Evolutionary conservation across 2,797 vertebrate species (phyloP), one percentile per base, ranked within the genome.

Genomic region (Onychomys torridus): DNA sequence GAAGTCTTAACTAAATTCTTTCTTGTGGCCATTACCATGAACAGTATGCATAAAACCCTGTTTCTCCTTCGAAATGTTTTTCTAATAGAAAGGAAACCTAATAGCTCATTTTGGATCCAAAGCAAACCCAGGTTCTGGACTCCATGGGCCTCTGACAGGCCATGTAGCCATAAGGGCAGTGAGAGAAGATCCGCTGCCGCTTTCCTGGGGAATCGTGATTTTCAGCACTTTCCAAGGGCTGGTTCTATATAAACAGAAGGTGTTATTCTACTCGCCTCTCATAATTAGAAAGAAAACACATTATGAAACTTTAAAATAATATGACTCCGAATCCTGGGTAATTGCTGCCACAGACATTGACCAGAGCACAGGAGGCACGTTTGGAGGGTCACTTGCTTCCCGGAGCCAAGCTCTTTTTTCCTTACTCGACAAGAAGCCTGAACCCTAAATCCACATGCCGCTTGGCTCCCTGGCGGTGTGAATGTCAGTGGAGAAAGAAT

Each of bases 11-110:
- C 81, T 86, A 75, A 95, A n/a, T 65, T 93, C 78, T 91, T 96
- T 96, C 79, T 85, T 40, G 17, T 79, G 93, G 87, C 76, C 76
- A 23, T 93, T 91, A 94, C 75, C 67, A 63, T 40, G 76, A 87
- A n/a, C 73, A 61, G n/a, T 79, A 32, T 37, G 34, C 55, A 94
- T 87, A 84, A 94, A 91, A 91, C 25, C 49, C 16, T 37, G 40
- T 76, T 96, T 93, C 92, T 91, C 67, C 67, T 34, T 76, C 57
- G 67, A 94, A 93, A 96, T 79, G 75, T 97, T 95, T 97, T 97
- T 92, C 73, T 95, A 95, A 87, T 86, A 89, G 89, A 86, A 96
- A 94, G 81, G 90, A 97, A 98, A 97, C 61, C 37, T 84, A 96
- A 93, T 49, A 91, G 81, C 73, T 43, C 40, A 93, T 93, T 91